Evolutionary conservation across 2,113 vertebrate species (phyloP).

Genomic region (Osmerus mordax): DNA sequence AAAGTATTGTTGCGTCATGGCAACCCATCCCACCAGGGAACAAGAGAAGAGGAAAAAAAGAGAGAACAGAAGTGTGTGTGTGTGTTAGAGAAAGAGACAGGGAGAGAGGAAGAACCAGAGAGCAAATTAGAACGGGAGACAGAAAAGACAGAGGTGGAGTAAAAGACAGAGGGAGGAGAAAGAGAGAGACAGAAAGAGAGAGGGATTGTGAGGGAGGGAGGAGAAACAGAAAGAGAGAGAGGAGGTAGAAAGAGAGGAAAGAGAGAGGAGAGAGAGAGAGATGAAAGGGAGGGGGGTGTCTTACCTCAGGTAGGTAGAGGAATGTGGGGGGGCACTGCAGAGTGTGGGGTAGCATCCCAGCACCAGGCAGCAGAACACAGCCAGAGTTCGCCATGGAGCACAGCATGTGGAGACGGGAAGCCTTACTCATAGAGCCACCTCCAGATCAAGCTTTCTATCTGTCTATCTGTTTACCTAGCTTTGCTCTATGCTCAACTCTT

Average conservation of each 20-base stretch:
- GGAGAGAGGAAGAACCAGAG: background rate
- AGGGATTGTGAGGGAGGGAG: background rate
- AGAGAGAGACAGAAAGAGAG: background rate
- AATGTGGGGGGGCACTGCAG: constrained; percentile 89
- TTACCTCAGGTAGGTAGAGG: constrained; percentile 97
- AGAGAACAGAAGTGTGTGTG: background rate
- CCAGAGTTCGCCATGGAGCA: constrained; percentile 96
- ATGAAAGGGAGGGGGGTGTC: constrained; percentile 54
- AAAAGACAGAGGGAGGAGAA: background rate
- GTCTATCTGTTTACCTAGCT: constrained; percentile 12
- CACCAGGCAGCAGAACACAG: constrained; percentile 91
- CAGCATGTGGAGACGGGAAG: constrained; percentile 85
- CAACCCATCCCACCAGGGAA: background rate
- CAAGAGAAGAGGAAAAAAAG: background rate
- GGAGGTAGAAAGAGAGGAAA: background rate
- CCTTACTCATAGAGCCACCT: constrained; percentile 65
- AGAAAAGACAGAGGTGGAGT: background rate
- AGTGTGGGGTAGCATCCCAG: constrained; percentile 89
- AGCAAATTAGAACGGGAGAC: background rate
- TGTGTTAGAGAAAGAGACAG: background rate
- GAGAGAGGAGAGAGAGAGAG: constrained; percentile 32
- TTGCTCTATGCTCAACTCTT: constrained; percentile 21
- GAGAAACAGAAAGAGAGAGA: background rate
- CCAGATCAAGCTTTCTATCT: constrained; percentile 37
- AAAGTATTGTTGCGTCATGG: background rate